Evolutionary conservation across 2,888 invertebrate species (phyloP), one percentile per base, ranked within the genome.

Genomic region (Agonum fuliginosum): DNA sequence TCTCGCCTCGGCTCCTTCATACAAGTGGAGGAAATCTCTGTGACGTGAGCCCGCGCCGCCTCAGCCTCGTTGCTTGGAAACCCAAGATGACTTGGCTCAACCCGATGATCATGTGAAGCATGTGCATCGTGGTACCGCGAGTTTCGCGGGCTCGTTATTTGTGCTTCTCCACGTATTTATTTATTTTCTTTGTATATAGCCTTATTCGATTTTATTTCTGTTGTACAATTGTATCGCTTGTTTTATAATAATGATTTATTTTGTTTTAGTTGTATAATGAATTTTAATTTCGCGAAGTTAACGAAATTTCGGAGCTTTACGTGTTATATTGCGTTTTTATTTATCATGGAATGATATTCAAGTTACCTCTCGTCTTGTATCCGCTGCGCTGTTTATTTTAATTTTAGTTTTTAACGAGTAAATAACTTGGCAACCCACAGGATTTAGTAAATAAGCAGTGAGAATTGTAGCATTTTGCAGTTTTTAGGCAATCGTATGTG

Each of bases 1-100:
- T 89, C 89, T 4, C 86, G 89, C 20, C 84, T 89, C 71, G 89
- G 89, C n/a, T 89, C 89, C 4, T 89, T 89, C 80, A 86, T 89
- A 62, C 83, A 86, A 22, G 86, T 88, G 65, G 88, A 88, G 67
- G 85, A 84, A 72, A 81, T 75, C 5, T 24, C 62, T 46, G 75
- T 72, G 34, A 70, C 70, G 10, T 70, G 43, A 70, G 30, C 12
- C 54, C 27, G 27, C 27, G 27, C 6, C 17, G 27, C 14, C 54
- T 20, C 37, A 37, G 3, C 5, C 20, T 17, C 10, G 17, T 20
- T n/a, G 48, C 48, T 48, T 48, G 20, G 19, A 10, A 3, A 3
- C 20, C n/a, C 48, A 48, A 48, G 48, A 48, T 20, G 20, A 20
- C 19, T 48, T 10, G 65, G 37, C 65, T 17, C 34, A 14, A 27